A percentile compares a stretch with the other conserved stretches of the same genome.
Evolutionary conservation across 30 jellyfish, hydroid and myxozoan genomes (phyloP).

Genomic region (Pseudorhiza aurosa): DNA sequence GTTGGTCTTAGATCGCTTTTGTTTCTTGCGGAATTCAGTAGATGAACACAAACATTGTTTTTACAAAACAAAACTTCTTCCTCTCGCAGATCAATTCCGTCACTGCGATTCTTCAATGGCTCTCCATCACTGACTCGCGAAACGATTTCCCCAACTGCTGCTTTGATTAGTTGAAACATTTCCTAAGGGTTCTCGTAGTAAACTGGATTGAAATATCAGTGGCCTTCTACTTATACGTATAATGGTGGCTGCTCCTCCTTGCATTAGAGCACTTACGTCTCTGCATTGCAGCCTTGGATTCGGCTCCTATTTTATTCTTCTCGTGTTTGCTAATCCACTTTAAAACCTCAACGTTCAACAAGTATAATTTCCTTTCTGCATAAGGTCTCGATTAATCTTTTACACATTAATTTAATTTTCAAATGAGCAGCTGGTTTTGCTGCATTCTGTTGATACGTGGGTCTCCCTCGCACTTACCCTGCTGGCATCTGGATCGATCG

Average conservation of each 20-base stretch:
- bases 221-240: too few relatives aligned
- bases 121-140: slow-evolving; percentile 83
- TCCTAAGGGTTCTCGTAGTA: too few relatives aligned
- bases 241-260: too few relatives aligned
- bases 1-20: not conserved
- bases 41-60: slow-evolving; percentile 91
- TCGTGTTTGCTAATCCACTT: too few relatives aligned
- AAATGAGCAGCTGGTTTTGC: not conserved
- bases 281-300: too few relatives aligned
- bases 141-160: slow-evolving; percentile 36
- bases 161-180: slow-evolving; percentile 57
- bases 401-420: too few relatives aligned
- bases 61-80: slow-evolving; percentile 91
- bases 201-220: too few relatives aligned
- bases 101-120: slow-evolving; percentile 37
- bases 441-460: slow-evolving; percentile 18
- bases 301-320: too few relatives aligned
- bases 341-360: too few relatives aligned
- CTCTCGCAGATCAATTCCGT: slow-evolving; percentile 28
- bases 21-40: not conserved
- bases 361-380: too few relatives aligned
- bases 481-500: not conserved
- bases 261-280: too few relatives aligned
- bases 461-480: slow-evolving; percentile 7
- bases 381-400: too few relatives aligned